Conservation (phyloP, 2,888 invertebrate species). For the Phaedon cochleariae region DNA sequence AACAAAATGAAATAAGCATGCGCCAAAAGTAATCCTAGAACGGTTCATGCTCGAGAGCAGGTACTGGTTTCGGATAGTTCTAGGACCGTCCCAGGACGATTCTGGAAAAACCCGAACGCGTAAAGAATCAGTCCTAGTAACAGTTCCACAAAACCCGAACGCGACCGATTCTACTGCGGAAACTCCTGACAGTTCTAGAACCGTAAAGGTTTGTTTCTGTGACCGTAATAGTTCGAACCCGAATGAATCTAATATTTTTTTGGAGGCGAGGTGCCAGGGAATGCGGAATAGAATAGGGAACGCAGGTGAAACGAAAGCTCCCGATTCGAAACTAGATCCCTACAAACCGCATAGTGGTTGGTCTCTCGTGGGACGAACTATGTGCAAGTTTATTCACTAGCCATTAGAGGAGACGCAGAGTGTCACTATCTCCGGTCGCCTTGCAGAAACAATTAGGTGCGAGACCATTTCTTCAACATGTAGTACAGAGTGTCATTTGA, state of each 20-base stretch:
- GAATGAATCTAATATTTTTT: not conserved
- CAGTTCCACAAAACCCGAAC: no score
- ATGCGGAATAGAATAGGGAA: not conserved
- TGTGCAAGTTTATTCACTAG: slow-evolving; percentile 30
- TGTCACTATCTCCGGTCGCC: slow-evolving; percentile 30
- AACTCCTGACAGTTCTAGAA: no score
- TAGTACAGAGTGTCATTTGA: slow-evolving; percentile 3
- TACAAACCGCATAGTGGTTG: slow-evolving; percentile 5
- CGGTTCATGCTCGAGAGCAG: no score
- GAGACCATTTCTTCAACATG: slow-evolving; percentile 28
- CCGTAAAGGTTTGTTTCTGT: no score
- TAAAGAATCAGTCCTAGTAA: no score
- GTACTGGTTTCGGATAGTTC: no score
- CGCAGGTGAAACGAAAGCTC: slow-evolving; percentile 14
- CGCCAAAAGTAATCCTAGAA: no score
- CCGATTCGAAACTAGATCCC: slow-evolving; percentile 22
- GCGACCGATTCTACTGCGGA: no score
- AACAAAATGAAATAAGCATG: no score
- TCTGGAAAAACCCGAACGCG: no score
- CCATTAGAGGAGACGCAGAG: slow-evolving; percentile 29
- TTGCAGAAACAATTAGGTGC: slow-evolving; percentile 35
- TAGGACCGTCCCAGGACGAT: no score
- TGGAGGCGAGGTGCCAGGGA: not conserved
- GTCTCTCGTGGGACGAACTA: slow-evolving; percentile 28
- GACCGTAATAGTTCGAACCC: no score